Base-by-base conservation (phyloP, 2,888 invertebrate genomes). In the Entomobrya proxima region DNA sequence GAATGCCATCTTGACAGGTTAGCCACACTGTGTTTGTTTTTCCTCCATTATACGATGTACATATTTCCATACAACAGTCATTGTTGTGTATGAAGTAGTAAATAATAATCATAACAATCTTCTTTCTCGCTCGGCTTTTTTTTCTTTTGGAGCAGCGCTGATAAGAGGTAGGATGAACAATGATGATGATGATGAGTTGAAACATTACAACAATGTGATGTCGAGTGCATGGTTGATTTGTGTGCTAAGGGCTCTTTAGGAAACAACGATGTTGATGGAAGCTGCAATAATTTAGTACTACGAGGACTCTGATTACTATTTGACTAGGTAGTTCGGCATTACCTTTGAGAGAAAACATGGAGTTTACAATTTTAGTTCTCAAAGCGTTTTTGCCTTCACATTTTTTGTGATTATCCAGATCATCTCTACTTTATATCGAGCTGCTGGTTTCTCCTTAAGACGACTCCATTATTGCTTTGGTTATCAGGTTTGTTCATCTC, bases 21-120 rank as follows among this genome's bases (percentile, higher is more conserved):
- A 87, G 69, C 86, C 83, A 87, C 83, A 83, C 86, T 79, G 82
- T 87, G 83, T 84, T 87, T 85, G 87, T 87, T 87, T 87, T 87
- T 78, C 78, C 55, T 78, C 40, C 61, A 72, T 86, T 86, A 67
- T 55, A 15, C 7, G 27, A 35, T 27, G 21, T 64, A 44, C 18
- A 55, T 44, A 82, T 64, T 78, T 64, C 55, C 61, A 61, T 76
- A 47, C 61, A 61, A 61, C 37, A 69, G 58, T 69, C 52, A 69
- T 81, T 81, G 79, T 79, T 69, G 52, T 69, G 44, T 18, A 40
- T 61, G 44, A 40, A 40, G 75, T 32, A 69, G 69, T 74, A 69
- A 81, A 81, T 81, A 81, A 81, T 74, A 79, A 79, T 77, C 40
- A 44, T 77, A 77, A 67, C 79, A 79, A 77, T 77, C 52, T 40